Percentiles rank a stretch among this genome's conserved stretches.
Conservation (phyloP, 35 echinoderm and acorn worm genomes). For the Nesometra sesokonis region DNA sequence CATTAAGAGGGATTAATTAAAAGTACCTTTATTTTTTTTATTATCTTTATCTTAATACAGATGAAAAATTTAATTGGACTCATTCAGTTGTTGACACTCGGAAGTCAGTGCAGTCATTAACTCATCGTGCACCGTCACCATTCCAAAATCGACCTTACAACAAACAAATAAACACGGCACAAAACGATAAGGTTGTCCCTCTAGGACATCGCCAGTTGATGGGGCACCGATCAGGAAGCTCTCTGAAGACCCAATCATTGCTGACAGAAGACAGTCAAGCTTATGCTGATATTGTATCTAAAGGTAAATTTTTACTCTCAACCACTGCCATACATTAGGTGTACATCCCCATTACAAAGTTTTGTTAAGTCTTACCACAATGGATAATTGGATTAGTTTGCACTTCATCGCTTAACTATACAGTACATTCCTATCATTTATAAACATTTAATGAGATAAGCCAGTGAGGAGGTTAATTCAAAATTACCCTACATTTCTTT, state of each 20-base stretch:
- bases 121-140: neutral
- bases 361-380: too few relatives aligned
- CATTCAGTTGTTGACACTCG: conserved; percentile 11
- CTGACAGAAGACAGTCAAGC: neutral
- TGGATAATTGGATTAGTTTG: too few relatives aligned
- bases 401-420: too few relatives aligned
- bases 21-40: too few relatives aligned
- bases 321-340: too few relatives aligned
- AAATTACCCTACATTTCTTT: too few relatives aligned
- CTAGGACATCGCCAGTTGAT: neutral
- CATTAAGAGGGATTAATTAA: too few relatives aligned
- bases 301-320: neutral
- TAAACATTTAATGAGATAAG: too few relatives aligned
- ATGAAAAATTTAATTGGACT: conserved; percentile 49
- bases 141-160: neutral
- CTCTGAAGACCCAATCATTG: neutral
- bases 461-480: too few relatives aligned
- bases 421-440: too few relatives aligned
- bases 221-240: neutral
- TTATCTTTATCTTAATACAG: too few relatives aligned
- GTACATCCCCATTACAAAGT: too few relatives aligned
- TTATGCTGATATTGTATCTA: neutral
- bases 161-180: neutral
- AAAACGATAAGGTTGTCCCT: neutral
- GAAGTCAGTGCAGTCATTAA: neutral